Evolutionary conservation across 1,140 invertebrate species (phyloP).

Genomic region (Rhagoletis zephyria): DNA sequence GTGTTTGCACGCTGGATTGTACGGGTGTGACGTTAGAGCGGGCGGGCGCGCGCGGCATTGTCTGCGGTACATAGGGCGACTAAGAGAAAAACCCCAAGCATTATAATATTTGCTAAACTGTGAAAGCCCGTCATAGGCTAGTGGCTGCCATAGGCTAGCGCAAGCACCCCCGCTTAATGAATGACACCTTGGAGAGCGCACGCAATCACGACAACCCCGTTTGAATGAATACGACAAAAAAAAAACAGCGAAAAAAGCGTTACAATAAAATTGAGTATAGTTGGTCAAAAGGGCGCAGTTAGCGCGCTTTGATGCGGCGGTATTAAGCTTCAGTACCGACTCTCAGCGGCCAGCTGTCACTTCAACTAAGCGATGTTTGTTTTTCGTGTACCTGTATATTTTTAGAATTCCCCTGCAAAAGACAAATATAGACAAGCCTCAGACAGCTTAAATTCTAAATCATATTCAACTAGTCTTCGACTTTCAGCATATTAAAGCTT

Average conservation of each 20-base stretch:
- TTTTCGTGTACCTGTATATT: background rate
- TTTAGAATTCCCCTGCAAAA: slow-evolving; percentile 2
- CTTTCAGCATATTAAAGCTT: background rate
- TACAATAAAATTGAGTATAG: no score
- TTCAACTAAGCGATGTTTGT: background rate
- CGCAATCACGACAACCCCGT: background rate
- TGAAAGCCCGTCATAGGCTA: slow-evolving; percentile 1
- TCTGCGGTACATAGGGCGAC: background rate
- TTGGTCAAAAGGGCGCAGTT: background rate
- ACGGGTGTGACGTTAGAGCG: background rate
- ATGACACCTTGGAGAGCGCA: background rate
- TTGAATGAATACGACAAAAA: no score
- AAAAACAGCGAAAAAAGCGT: no score
- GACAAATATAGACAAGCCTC: background rate
- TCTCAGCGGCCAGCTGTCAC: no score
- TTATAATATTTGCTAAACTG: background rate
- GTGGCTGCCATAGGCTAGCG: background rate
- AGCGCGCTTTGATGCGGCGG: background rate
- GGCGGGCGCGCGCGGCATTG: background rate
- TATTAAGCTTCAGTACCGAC: background rate
- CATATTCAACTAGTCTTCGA: background rate
- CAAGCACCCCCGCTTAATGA: background rate
- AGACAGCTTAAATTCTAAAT: background rate
- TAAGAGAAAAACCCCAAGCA: slow-evolving; percentile 37
- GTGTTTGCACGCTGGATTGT: background rate